Base-by-base conservation (phyloP, 1,140 invertebrate genomes). In the Heliconius hewitsoni region DNA sequence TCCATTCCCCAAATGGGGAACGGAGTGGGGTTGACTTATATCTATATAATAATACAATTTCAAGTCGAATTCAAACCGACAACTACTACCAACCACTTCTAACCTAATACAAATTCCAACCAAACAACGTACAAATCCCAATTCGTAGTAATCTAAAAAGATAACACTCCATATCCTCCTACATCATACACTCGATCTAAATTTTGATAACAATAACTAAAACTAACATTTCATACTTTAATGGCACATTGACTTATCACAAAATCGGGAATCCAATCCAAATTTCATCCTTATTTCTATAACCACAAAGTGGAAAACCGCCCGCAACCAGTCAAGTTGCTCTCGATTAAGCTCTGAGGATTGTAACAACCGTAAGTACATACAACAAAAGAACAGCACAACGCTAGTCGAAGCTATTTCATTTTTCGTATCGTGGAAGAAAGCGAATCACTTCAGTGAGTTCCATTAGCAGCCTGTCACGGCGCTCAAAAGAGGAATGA, bases 341-440 rank as follows among this genome's bases (percentile, higher is more conserved):
- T 81, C 76, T 81, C 79, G 79, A 81, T 81, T 81, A 81, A 77
- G 76, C 75, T 72, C 34, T 74, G 74, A 80, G 60, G 50, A 73
- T 81, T 81, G 79, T 81, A 81, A 72, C 79, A 73, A 77, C 60
- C 46, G 76, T 72, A 66, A 81, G 75, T 76, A 76, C 70, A 50
- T 76, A 80, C 57, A 80, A 81, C 79, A 81, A 81, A 81, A 81
- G 79, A 81, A 81, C 79, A 81, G 77, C 79, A 81, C 79, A 74
- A 34, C 55, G 75, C 79, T 71, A 77, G 77, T 81, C 72, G 60
- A 70, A 81, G 79, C 79, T 74, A 81, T 81, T 81, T 77, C 79
- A 81, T 81, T 81, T 74, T 76, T 81, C 76, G 34, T 79, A 74
- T 81, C 79, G 75, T 66, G 71, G 79, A 81, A 81, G 79, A 81